Percentiles rank a stretch among this genome's conserved stretches.
Conservation (phyloP, 2,888 invertebrate species). For the Drosophila paramelanica region DNA sequence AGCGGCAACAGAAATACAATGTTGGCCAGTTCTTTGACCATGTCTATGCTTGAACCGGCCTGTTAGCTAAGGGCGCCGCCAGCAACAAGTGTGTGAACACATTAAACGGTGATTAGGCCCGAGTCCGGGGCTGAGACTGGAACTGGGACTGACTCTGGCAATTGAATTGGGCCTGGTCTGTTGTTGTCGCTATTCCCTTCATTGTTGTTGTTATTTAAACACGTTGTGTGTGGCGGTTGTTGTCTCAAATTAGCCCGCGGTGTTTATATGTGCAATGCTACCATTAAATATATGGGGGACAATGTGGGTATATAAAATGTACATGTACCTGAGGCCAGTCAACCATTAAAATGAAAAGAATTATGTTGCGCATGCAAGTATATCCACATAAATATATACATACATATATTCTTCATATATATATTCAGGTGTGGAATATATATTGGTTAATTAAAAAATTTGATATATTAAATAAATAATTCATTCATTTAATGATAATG, state of each 20-base stretch:
- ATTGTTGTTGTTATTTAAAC: slow-evolving; percentile 18
- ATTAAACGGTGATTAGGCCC: slow-evolving; percentile 75
- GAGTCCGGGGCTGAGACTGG: slow-evolving; percentile 15
- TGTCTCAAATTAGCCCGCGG: slow-evolving; percentile 43
- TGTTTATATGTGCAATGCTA: slow-evolving; percentile 43
- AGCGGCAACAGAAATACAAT: slow-evolving; percentile 22
- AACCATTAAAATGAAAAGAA: slow-evolving; percentile 10
- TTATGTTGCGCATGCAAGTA: not conserved
- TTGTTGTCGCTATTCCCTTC: slow-evolving; percentile 16
- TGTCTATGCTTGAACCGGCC: slow-evolving; percentile 40
- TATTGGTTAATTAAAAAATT: not conserved
- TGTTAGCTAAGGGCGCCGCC: slow-evolving; percentile 69
- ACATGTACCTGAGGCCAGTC: slow-evolving; percentile 10
- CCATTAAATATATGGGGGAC: slow-evolving; percentile 49
- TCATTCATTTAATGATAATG: no score
- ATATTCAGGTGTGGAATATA: not conserved
- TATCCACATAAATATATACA: not conserved
- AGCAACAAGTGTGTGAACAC: slow-evolving; percentile 79
- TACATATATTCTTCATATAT: no score
- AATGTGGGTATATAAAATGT: slow-evolving; percentile 47
- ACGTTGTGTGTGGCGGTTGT: slow-evolving; percentile 35
- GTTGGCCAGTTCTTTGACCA: slow-evolving; percentile 63
- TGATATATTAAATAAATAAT: no score
- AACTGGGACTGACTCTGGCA: slow-evolving; percentile 1
- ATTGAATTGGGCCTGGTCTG: slow-evolving; percentile 3